These are phyloP conservation scores for Phallusia fumigata DNA, from an alignment of 23 tunicate genomes.

Conservation along the genomic window DNA sequence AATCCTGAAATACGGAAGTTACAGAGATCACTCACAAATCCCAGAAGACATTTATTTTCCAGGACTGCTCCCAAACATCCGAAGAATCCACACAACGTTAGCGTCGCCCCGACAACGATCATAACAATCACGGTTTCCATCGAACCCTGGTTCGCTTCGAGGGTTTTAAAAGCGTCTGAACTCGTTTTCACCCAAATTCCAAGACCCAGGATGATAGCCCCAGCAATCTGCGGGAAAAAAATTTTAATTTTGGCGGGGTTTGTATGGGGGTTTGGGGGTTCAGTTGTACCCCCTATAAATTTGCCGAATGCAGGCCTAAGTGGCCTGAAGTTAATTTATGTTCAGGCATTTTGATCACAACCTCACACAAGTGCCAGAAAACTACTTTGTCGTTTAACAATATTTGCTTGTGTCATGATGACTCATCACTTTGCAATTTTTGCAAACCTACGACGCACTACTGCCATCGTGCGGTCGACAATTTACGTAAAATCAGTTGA, in stretches of 20 bases:
- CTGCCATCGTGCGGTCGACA: not conserved
- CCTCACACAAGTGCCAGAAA: too few relatives aligned
- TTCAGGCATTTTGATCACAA: too few relatives aligned
- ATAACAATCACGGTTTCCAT: not conserved
- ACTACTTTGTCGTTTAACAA: too few relatives aligned
- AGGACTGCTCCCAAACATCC: not conserved
- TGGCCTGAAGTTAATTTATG: too few relatives aligned
- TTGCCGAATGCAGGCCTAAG: too few relatives aligned
- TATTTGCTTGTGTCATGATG: too few relatives aligned
- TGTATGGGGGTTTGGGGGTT: too few relatives aligned
- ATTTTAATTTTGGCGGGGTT: too few relatives aligned
- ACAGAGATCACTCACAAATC: not conserved
- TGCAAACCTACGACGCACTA: not conserved
- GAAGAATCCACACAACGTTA: not conserved
- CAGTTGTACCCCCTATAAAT: too few relatives aligned
- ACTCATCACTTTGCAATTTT: too few relatives aligned
- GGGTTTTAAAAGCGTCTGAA: not conserved
- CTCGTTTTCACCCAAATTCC: slow-evolving; percentile 10
- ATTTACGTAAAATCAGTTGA: not conserved
- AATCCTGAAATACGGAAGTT: too few relatives aligned
- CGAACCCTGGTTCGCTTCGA: not conserved
- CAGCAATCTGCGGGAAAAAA: not conserved
- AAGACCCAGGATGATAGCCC: not conserved
- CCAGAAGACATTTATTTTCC: not conserved
- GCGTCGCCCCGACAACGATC: not conserved